Conservation (phyloP, 2,888 invertebrate species). For the Ophonus ardosiacus region DNA sequence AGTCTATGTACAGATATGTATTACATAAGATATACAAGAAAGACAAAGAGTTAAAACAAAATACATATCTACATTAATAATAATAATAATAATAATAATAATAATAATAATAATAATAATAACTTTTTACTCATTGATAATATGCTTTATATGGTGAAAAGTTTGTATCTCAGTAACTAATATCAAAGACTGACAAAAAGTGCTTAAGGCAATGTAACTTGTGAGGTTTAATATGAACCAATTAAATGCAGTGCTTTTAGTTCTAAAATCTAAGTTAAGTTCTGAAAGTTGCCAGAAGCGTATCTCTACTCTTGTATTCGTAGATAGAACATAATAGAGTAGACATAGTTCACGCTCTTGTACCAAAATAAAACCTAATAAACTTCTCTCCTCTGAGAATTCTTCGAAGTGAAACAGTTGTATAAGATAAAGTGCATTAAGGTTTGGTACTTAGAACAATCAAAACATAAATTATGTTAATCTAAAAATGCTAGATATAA, state of each 20-base stretch:
- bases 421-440: slow-evolving; percentile 24
- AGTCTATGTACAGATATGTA: too few relatives aligned
- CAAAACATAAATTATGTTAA: slow-evolving; percentile 43
- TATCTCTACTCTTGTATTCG: neutral
- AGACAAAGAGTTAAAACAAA: too few relatives aligned
- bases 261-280: slow-evolving; percentile 21
- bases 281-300: slow-evolving; percentile 33
- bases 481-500: slow-evolving; percentile 22
- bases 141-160: neutral
- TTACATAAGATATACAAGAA: too few relatives aligned
- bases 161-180: neutral
- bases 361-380: neutral
- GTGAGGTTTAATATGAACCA: slow-evolving; percentile 6
- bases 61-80: too few relatives aligned
- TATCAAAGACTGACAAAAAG: neutral
- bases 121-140: too few relatives aligned
- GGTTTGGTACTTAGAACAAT: slow-evolving; percentile 15
- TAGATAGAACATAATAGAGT: slow-evolving; percentile 25
- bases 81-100: too few relatives aligned
- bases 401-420: neutral
- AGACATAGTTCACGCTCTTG: slow-evolving; percentile 21
- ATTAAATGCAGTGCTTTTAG: slow-evolving; percentile 30
- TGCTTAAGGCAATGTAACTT: neutral
- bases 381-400: neutral
- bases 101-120: too few relatives aligned